phyloP scores from a whole-genome alignment of 2,888 invertebrate species.

The Drosophila longiperda region DNA sequence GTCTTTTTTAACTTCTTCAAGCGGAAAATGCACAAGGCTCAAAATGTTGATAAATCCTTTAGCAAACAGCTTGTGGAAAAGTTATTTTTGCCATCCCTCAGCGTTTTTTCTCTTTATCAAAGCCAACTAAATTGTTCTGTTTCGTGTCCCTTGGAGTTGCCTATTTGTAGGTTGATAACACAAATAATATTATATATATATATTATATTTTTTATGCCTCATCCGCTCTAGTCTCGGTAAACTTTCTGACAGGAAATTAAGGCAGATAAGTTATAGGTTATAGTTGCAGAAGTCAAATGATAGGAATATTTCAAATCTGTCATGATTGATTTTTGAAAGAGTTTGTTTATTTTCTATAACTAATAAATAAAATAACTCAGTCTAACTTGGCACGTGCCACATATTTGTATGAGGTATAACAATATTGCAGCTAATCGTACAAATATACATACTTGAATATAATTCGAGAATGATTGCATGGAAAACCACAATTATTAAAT shows the following conservation, averaged over 20 bases:
- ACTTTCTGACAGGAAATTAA: slow-evolving; percentile 41
- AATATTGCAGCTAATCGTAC: neutral
- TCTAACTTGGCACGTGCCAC: neutral
- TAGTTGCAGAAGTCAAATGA: slow-evolving; percentile 18
- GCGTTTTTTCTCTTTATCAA: slow-evolving; percentile 46
- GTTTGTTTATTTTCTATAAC: neutral
- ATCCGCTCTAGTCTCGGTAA: slow-evolving; percentile 7
- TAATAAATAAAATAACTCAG: neutral
- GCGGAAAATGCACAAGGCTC: slow-evolving; percentile 52
- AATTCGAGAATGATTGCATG: neutral
- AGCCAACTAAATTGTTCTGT: slow-evolving; percentile 27
- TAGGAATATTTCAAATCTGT: slow-evolving; percentile 1
- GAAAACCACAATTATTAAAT: neutral
- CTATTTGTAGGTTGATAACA: slow-evolving; percentile 40
- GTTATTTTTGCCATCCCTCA: slow-evolving; percentile 17
- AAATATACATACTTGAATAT: neutral
- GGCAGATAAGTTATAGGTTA: slow-evolving; percentile 26
- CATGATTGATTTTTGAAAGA: neutral
- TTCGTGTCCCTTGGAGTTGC: slow-evolving; percentile 9
- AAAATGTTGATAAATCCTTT: slow-evolving; percentile 32
- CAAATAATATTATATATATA: neutral
- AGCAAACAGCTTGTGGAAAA: slow-evolving; percentile 24
- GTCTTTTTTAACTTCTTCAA: slow-evolving; percentile 56
- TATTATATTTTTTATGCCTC: slow-evolving; percentile 2
- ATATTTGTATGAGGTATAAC: neutral